Base-by-base conservation (phyloP, 2,888 invertebrate genomes). In the Drosophila prolongata region DNA sequence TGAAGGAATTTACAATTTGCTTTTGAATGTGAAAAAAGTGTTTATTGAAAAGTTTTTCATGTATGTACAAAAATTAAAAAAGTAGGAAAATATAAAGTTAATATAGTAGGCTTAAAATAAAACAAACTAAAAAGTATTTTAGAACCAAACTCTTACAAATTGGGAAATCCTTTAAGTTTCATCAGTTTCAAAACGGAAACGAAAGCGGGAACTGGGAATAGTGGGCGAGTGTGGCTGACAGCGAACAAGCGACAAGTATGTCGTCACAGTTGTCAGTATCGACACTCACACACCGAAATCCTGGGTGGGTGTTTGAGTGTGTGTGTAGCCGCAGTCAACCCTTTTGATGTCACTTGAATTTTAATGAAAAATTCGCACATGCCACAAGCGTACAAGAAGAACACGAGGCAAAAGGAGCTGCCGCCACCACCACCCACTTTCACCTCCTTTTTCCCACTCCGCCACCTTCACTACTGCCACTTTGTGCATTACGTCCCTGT, bases 261-360 rank as follows among this genome's bases (percentile, higher is more conserved):
- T 90, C 89, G 83, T 89, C 90, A 83, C 88, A 89, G 88, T 90
- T 90, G 88, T 88, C 88, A 86, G 89, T 83, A 83, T 89, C 76
- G 88, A 83, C 82, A 89, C 84, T 60, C 86, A 58, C 77, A 49
- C 66, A 50, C 66, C 34, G 38, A 37, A 42, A 35, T 6, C 47
- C 38, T 55, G 40, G n/a, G 49, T 42, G 50, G 57, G 59, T 49
- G 56, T 44, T 47, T 37, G n/a, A n/a, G 37, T 58, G 59, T 52
- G 62, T 44, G 53, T 44, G 50, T 59, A 68, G 67, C 77, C 79
- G 49, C 76, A 79, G 84, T 80, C 81, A 84, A 83, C 90, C 90
- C 80, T 86, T 90, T 90, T 90, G 90, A 90, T 90, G 90, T 89
- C 82, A 76, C 88, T 89, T 83, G 90, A 81, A 89, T 89, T 89